Evolutionary conservation across 2,797 vertebrate species (phyloP), one percentile per base, ranked within the genome.

Genomic region (Corythornis leucogaster): DNA sequence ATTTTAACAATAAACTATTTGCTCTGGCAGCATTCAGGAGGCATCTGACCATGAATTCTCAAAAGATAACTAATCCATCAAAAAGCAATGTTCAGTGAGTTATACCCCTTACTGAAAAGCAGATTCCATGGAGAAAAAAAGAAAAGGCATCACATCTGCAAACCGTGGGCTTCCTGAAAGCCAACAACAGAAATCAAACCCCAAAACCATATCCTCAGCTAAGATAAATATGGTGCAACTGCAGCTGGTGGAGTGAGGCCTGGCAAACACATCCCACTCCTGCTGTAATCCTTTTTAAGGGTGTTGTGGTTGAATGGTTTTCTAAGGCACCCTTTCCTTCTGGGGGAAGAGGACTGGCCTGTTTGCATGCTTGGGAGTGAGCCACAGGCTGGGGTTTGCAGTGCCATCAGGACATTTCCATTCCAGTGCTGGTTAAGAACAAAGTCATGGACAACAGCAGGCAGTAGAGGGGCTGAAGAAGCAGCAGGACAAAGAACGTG

Each of bases 181-280:
- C 70, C 71, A 88, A 15, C 30, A 90, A 43, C 31, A 40, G 69
- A 86, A 92, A 93, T 81, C 59, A 94, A 78, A 91, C 55, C 45
- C 53, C 77, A 76, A 87, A 93, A 76, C 87, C 92, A 93, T 87
- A 82, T 92, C 86, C 86, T 86, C 57, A 62, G 61, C 50, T 87
- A 89, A 85, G 12, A 89, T 18, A 93, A 93, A 77, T 35, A 92
- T 3, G 18, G 66, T 75, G 67, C 46, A 69, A 76, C 15, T 30
- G 68, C 82, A 77, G 75, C 42, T 74, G 78, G 57, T 30, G 85
- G 79, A 87, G 58, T 48, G 63, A 81, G 57, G 63, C 35, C 78
- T 90, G 75, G 79, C 77, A 74, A 77, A 83, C 35, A 76, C 78
- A 90, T 22, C 69, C 38, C n/a, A 22, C 33, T 20, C 62, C 69